Conservation (phyloP, 1,140 invertebrate genomes). For the Homalodisca vitripennis region DNA sequence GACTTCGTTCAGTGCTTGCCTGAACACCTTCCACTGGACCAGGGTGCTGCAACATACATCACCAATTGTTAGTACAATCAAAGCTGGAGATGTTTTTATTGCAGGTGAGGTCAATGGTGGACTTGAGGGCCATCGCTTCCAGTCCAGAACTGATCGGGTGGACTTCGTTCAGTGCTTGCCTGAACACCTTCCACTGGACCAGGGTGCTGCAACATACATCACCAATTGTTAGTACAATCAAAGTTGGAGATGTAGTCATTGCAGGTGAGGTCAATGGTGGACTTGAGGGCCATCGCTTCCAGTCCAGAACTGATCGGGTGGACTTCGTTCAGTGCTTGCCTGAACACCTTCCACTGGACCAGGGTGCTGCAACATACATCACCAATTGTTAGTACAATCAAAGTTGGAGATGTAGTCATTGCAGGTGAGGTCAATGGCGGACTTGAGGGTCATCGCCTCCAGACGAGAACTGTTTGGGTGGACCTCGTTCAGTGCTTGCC, state of each 20-base stretch:
- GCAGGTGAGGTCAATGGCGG: conserved; percentile 98
- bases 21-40: conserved; percentile 96
- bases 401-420: conserved; percentile 99
- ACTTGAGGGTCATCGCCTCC: conserved; percentile 98
- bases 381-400: too few relatives aligned
- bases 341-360: conserved; percentile 96
- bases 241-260: conserved; percentile 99
- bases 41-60: conserved; percentile 85
- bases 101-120: conserved; percentile 98
- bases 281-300: conserved; percentile 98
- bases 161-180: conserved; percentile 89
- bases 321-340: conserved; percentile 89
- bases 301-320: conserved; percentile 94
- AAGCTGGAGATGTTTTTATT: conserved; percentile 99
- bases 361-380: conserved; percentile 85
- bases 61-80: too few relatives aligned
- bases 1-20: conserved; percentile 89
- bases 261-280: conserved; percentile 98
- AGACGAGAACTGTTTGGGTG: conserved; percentile 94
- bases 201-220: conserved; percentile 85
- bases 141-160: conserved; percentile 94
- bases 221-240: too few relatives aligned
- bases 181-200: conserved; percentile 96
- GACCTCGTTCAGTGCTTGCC: conserved; percentile 89
- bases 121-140: conserved; percentile 98